phyloP scores from a whole-genome alignment of 2,113 vertebrate genomes.

The Otolemur garnettii region DNA sequence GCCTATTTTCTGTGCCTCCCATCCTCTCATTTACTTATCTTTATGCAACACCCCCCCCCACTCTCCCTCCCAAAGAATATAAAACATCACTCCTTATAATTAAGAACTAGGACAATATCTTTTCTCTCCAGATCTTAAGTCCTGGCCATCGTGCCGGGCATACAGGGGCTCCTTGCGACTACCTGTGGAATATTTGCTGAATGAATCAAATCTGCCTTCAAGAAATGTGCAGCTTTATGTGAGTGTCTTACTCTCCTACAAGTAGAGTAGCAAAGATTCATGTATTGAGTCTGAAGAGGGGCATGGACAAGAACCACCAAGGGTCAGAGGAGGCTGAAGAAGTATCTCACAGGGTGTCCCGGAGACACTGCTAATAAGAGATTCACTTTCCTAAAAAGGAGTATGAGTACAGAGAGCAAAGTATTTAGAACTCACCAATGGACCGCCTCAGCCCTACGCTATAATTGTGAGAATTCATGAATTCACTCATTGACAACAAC shows the following conservation, averaged over 20 bases:
- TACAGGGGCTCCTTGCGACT: not conserved
- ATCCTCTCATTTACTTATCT: not conserved
- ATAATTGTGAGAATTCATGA: no score
- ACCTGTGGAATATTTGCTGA: slow-evolving; percentile 25
- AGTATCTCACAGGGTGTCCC: not conserved
- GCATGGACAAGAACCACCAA: not conserved
- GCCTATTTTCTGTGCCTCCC: not conserved
- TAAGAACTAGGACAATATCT: not conserved
- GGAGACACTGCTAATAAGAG: not conserved
- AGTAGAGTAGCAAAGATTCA: not conserved
- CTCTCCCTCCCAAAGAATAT: not conserved
- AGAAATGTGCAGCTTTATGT: not conserved
- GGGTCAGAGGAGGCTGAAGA: not conserved
- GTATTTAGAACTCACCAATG: not conserved
- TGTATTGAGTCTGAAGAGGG: not conserved
- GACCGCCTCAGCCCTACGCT: not conserved
- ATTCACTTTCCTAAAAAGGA: not conserved
- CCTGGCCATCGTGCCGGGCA: not conserved
- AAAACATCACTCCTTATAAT: not conserved
- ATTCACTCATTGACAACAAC: not conserved
- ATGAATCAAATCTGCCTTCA: not conserved
- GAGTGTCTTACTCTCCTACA: not conserved
- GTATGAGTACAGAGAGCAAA: not conserved
- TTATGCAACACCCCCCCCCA: not conserved
- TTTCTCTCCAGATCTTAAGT: not conserved